Evolutionary conservation across 2,888 invertebrate genomes (phyloP).

Genomic region (Synanthedon vespiformis): DNA sequence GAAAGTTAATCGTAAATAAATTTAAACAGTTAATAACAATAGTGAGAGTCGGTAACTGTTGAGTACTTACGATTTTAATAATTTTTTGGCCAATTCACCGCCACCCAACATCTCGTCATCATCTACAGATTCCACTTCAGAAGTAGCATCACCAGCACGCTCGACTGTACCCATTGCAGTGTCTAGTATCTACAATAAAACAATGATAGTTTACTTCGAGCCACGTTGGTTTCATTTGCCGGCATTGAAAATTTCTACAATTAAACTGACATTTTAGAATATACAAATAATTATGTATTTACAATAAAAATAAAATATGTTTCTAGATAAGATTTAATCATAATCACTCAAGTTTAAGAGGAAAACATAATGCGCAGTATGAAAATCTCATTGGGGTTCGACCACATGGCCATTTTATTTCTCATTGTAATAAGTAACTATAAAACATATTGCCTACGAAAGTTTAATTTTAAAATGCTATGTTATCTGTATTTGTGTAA

Average conservation of each 20-base stretch:
- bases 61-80: conserved; percentile 22
- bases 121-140: conserved; percentile 76
- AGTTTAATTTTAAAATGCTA: conserved; percentile 5
- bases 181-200: conserved; percentile 50
- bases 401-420: conserved; percentile 54
- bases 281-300: not conserved
- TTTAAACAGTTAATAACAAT: no score
- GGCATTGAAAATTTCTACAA: conserved; percentile 13
- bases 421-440: conserved; percentile 13
- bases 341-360: conserved; percentile 8
- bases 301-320: conserved; percentile 7
- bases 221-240: conserved; percentile 52
- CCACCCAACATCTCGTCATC: conserved; percentile 72
- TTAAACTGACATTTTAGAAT: not conserved
- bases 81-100: conserved; percentile 55
- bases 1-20: no score
- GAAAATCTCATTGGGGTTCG: conserved; percentile 32
- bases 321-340: conserved; percentile 6
- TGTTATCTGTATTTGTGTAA: conserved; percentile 1
- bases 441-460: conserved; percentile 14
- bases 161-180: conserved; percentile 75
- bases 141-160: conserved; percentile 74
- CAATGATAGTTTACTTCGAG: conserved; percentile 22
- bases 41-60: not conserved
- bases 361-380: conserved; percentile 64